Evolutionary conservation across 2,888 invertebrate genomes (phyloP).

Genomic region (Euclidia mi): DNA sequence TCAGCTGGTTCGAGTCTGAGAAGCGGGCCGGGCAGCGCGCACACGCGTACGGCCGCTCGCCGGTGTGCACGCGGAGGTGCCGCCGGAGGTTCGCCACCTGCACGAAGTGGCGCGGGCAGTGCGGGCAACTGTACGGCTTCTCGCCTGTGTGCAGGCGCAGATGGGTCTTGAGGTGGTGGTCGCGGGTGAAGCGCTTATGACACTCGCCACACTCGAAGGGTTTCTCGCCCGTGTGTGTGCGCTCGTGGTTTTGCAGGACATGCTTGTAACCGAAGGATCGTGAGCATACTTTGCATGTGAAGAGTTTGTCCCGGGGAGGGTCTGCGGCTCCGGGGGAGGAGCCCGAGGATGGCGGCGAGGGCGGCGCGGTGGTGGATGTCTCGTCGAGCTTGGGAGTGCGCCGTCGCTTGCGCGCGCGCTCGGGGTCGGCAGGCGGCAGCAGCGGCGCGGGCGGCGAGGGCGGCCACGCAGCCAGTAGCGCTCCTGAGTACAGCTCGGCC

Average conservation of each 20-base stretch:
- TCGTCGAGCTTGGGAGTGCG: slow-evolving; percentile 85
- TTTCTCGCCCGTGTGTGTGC: slow-evolving; percentile 98
- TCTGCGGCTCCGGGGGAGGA: slow-evolving; percentile 86
- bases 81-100: slow-evolving; percentile 97
- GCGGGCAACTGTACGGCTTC: slow-evolving; percentile 97
- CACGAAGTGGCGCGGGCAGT: slow-evolving; percentile 97
- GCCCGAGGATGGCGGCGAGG: slow-evolving; percentile 86
- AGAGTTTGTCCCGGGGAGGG: slow-evolving; percentile 94
- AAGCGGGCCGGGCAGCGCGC: slow-evolving; percentile 96
- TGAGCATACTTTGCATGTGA: slow-evolving; percentile 96
- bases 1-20: slow-evolving; percentile 97
- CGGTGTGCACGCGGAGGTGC: slow-evolving; percentile 97
- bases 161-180: slow-evolving; percentile 98
- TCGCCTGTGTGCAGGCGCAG: slow-evolving; percentile 98
- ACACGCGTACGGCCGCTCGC: slow-evolving; percentile 97
- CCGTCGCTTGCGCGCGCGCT: slow-evolving; percentile 85
- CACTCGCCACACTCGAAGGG: slow-evolving; percentile 98
- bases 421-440: slow-evolving; percentile 82
- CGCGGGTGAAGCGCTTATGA: slow-evolving; percentile 97
- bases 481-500: slow-evolving; percentile 91
- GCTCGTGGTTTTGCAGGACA: slow-evolving; percentile 97
- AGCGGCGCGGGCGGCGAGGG: slow-evolving; percentile 90
- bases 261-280: slow-evolving; percentile 98
- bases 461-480: slow-evolving; percentile 89
- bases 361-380: slow-evolving; percentile 71